phyloP scores from a whole-genome alignment of 2,113 vertebrate species.

The Cinclus mexicanus region DNA sequence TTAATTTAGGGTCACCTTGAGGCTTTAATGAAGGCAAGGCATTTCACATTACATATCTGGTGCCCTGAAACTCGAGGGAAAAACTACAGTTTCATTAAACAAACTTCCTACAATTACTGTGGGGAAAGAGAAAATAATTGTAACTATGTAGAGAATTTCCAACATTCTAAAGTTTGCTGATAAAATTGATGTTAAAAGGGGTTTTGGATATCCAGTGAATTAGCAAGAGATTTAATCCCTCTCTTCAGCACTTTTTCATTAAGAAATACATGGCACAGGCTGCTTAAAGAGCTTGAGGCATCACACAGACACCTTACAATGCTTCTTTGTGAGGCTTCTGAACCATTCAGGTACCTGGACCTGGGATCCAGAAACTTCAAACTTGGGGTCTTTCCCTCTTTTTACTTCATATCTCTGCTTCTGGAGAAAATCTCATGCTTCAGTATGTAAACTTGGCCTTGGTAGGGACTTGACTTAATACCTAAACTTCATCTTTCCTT shows the following conservation, averaged over 20 bases:
- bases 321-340: not conserved
- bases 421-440: not conserved
- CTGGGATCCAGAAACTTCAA: not conserved
- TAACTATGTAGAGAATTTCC: not conserved
- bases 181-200: not conserved
- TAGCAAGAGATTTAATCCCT: not conserved
- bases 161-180: not conserved
- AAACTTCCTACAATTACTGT: not conserved
- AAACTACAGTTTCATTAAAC: not conserved
- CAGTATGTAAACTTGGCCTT: not conserved
- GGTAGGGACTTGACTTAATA: not conserved
- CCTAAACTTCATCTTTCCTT: not conserved
- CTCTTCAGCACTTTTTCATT: not conserved
- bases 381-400: not conserved
- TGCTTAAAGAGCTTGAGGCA: not conserved
- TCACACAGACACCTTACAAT: fast-evolving
- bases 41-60: not conserved
- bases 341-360: not conserved
- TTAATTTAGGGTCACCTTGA: not conserved
- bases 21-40: not conserved
- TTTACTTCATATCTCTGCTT: not conserved
- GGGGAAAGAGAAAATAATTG: not conserved
- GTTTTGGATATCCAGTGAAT: not conserved
- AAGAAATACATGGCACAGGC: too few relatives aligned
- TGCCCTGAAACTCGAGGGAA: not conserved